Evolutionary conservation across 2,888 invertebrate species (phyloP), one percentile per base, ranked within the genome.

Genomic region (Escarpia spicata): DNA sequence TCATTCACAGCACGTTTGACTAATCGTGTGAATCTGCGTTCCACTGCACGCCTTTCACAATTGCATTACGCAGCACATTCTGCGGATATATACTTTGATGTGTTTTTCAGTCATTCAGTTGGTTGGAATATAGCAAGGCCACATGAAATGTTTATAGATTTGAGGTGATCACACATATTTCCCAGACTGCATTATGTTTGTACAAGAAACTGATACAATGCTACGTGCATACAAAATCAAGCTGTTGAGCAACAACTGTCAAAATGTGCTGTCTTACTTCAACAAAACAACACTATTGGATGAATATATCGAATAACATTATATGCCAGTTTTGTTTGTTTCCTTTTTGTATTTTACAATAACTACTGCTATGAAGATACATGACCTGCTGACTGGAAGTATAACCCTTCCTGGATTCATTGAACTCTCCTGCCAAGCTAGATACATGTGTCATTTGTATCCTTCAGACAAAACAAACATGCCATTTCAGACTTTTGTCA

Each of bases 1-100:
- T 26, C 75, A 75, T 75, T 75, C 75, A 75, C 75, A n/a, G 75
- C 75, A 75, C 75, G n/a, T 75, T 75, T 75, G 75, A 75, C 75
- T 75, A 75, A 75, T 75, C 75, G 26, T 75, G 75, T 75, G 75
- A 75, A 75, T 26, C 26, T 75, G 75, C n/a, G 26, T 75, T n/a
- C 15, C 6, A n/a, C 75, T 75, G 75, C 75, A 75, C 75, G 3
- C 19, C 75, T 75, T 75, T 75, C 75, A 75, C 75, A 0, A 26
- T 26, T 26, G 75, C n/a, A n/a, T 75, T 75, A 75, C 6, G 26
- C 75, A 75, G 26, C 75, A 75, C 75, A 75, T 75, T 75, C 75
- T 75, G 26, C 75, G 19, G 19, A 75, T 26, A 19, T 75, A 75
- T 75, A n/a, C 75, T 19, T n/a, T 75, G 26, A 75, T 75, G 75